Conservation (phyloP, 2,888 invertebrate genomes). For the Rhamphomyia laevipes region DNA sequence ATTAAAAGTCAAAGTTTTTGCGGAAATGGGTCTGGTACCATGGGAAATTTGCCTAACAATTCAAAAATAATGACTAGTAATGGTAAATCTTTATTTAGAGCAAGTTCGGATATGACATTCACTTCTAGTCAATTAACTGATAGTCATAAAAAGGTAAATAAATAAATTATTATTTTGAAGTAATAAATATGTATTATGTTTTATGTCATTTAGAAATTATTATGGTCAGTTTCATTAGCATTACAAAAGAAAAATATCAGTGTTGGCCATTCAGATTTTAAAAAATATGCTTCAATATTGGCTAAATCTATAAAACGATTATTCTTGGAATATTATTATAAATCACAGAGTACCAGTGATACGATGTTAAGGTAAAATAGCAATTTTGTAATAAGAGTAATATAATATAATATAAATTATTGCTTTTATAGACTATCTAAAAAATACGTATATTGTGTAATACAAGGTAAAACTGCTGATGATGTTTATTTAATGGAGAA, state of each 20-base stretch:
- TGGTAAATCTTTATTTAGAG: slow-evolving; percentile 14
- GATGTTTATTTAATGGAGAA: slow-evolving; percentile 42
- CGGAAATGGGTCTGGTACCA: slow-evolving; percentile 29
- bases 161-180: background rate
- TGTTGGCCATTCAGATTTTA: slow-evolving; percentile 53
- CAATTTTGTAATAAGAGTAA: background rate
- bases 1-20: slow-evolving; percentile 38
- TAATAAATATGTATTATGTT: background rate
- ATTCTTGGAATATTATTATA: slow-evolving; percentile 44
- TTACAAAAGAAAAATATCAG: slow-evolving; percentile 58
- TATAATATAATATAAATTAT: background rate
- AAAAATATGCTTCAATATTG: slow-evolving; percentile 54
- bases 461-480: slow-evolving; percentile 51
- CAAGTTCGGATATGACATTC: slow-evolving; percentile 16
- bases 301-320: slow-evolving; percentile 55
- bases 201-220: slow-evolving; percentile 45
- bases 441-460: slow-evolving; percentile 50
- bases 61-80: slow-evolving; percentile 10
- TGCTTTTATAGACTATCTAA: slow-evolving; percentile 46
- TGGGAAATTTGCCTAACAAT: slow-evolving; percentile 26
- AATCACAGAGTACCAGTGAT: slow-evolving; percentile 61
- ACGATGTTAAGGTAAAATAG: slow-evolving; percentile 50
- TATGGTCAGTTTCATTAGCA: slow-evolving; percentile 73
- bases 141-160: slow-evolving; percentile 30
- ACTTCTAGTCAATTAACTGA: slow-evolving; percentile 25